Evolutionary conservation across 1,140 invertebrate species (phyloP), one percentile per base, ranked within the genome.

Genomic region (Drosophila willistoni): DNA sequence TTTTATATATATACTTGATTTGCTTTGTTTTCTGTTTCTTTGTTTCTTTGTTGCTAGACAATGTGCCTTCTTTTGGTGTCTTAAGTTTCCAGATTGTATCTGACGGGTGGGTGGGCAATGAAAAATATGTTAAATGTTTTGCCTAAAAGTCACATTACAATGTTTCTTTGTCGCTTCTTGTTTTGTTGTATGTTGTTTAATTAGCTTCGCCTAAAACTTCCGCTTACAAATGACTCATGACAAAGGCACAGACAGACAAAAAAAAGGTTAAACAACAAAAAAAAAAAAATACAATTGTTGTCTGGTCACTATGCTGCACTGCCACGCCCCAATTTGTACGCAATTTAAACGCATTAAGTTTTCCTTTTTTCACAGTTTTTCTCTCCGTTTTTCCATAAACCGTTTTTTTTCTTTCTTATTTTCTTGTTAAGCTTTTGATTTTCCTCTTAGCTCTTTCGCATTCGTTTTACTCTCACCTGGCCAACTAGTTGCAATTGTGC

Each of bases 281-380:
- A 51, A n/a, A n/a, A 51, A 57, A 12, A 36, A 3, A 1, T 36
- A 10, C 34, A 29, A 34, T 41, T 42, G 13, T 54, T 33, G 33
- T 17, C 25, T 64, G 56, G 59, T 25, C 59, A 63, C 22, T 74
- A 33, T 14, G 59, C 3, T 22, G 17, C 12, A 22, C 19, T 22
- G 65, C 63, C 74, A 73, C 83, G 83, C 83, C 81, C 62, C 67
- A 25, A 17, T 29, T 47, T 47, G 44, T 47, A 14, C 19, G 83
- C 83, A 86, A n/a, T n/a, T 83, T 86, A 79, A 89, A 86, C 83
- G 83, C 84, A 79, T 83, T 87, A 73, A 64, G 61, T 73, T 76
- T 22, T 60, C 67, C 64, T 47, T 63, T 13, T 12, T 7, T 29
- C 29, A 41, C 25, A 3, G 10, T 44, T 67, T 67, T 54, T 81